Evolutionary conservation across 2,888 invertebrate genomes (phyloP), one percentile per base, ranked within the genome.

Genomic region (Axea sp.): DNA sequence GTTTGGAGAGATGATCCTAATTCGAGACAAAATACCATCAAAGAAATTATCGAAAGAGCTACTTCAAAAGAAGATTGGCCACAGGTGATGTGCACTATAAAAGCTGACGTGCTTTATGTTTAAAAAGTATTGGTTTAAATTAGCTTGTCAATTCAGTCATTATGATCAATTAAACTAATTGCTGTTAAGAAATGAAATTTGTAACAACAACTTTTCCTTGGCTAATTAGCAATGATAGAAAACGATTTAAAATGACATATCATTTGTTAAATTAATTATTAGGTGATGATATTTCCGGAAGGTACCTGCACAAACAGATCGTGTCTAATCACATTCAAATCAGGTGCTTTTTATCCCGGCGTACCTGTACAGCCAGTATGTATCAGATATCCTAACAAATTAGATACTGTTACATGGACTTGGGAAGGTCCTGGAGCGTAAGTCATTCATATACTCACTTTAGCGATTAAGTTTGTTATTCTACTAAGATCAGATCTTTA

Each of bases 301-400:
- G 98, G 98, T 41, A 98, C 98, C 0, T 98, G 97, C 88, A 97
- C 98, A 19, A 98, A 98, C 89, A 92, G 97, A 15, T 93, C 94
- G 0, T 96, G 96, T 83, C 89, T 98, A 79, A 95, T 96, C 79
- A 95, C 95, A 26, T 96, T 96, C 88, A 96, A 95, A 86, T 93
- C 94, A 1, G 97, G 98, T 30, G 98, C 97, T 6, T 98, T 98
- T 88, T 95, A 95, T 88, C 97, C 97, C 0, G 97, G 97, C 0
- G 96, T 97, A 7, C 97, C 98, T 0, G 94, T 98, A 1, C 98
- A 98, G 85, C 98, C 98, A 0, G 96, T 98, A 7, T 93, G 96
- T 82, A 93, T 98, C 69, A 91, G 94, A 57, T 98, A 97, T 87
- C 96, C 95, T 0, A 97, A 97, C 83, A 93, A 94, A 78, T 89